Evolutionary conservation across 2,888 invertebrate genomes (phyloP), one percentile per base, ranked within the genome.

Genomic region (Epirrhoe tristata): DNA sequence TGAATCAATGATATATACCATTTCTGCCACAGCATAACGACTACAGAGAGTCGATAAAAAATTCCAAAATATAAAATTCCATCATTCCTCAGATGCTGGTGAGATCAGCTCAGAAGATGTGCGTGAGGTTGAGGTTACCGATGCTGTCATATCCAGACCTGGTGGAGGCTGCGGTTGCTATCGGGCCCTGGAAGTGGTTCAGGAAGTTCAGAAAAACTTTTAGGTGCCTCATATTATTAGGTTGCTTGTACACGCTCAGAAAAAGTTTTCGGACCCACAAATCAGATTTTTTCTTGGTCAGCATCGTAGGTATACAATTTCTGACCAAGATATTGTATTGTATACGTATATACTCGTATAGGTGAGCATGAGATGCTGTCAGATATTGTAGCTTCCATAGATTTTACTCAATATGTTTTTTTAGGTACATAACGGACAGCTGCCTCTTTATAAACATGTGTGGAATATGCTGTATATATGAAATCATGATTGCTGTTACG

Each of bases 401-500:
- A n/a, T 24, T 24, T 24, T 24, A 24, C 24, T 24, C 24, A 24
- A 24, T 24, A 24, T 48, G 14, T 66, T 58, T 46, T 85, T 85
- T 52, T 82, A 91, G 91, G 59, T 83, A 88, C 61, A 61, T 75
- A 0, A 77, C 88, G 3, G 90, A 91, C n/a, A 17, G 76, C 0
- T 81, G 73, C n/a, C 58, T 91, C 5, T 78, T 88, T 34, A 55
- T 85, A 0, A 78, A 84, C 52, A 78, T 89, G 70, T 85, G 81
- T 55, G 86, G 88, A 0, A 81, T 84, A 0, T 90, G 90, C 66
- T 88, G 90, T 63, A 75, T 90, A 46, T 90, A 87, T 46, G 81
- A 89, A 73, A 84, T 91, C 14, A 84, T 91, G 77, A 88, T 89
- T 39, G 90, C 90, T 0, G 71, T 77, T 0, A 86, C 86, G 0